Conservation (phyloP, 1,140 invertebrate genomes). For the Apis cerana region DNA sequence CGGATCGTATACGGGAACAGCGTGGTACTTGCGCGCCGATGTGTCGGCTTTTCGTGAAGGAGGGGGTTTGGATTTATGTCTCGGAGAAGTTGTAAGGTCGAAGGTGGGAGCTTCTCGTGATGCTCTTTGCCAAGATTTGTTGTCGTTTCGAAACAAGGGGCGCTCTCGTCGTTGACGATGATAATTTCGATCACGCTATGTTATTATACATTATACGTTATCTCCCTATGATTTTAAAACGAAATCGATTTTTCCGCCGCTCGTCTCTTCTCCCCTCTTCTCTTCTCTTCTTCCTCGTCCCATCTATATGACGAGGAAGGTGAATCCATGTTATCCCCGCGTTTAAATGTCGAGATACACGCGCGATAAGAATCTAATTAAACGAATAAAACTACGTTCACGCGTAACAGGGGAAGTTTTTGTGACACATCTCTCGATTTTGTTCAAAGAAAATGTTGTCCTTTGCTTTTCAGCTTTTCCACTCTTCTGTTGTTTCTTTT, state of each 20-base stretch:
- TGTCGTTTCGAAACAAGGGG: neutral
- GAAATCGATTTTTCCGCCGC: no score
- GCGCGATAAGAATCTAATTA: neutral
- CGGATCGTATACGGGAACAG: conserved; percentile 39
- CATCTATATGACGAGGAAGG: no score
- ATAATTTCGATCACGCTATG: neutral
- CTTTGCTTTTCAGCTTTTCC: conserved; percentile 20
- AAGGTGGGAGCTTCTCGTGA: conserved; percentile 18
- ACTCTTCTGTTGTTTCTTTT: neutral
- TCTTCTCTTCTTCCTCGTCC: neutral
- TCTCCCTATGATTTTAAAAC: neutral
- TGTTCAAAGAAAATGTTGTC: conserved; percentile 31
- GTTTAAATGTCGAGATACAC: no score
- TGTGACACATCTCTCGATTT: neutral
- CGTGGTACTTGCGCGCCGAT: conserved; percentile 16
- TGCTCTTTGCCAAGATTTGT: conserved; percentile 23
- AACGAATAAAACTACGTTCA: neutral
- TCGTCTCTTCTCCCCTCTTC: no score
- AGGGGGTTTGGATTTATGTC: conserved; percentile 30
- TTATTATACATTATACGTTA: no score
- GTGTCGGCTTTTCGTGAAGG: neutral
- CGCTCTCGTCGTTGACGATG: neutral
- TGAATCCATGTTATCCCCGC: no score
- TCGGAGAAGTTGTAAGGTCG: conserved; percentile 29
- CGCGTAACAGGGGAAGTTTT: neutral